phyloP scores from a whole-genome alignment of 1,140 invertebrate species.

The Carposina sasakii region DNA sequence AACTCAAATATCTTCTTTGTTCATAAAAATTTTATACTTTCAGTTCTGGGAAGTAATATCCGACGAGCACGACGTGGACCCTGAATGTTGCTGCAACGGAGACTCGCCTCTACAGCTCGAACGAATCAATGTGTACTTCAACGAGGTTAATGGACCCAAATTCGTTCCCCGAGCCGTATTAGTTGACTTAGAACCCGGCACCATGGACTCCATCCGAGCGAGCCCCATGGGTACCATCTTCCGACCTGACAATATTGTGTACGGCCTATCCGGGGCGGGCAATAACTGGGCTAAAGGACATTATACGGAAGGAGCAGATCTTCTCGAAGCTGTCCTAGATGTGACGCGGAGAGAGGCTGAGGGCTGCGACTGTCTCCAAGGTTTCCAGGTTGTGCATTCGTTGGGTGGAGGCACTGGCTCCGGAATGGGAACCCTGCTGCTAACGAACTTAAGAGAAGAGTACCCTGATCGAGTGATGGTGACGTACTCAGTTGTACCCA shows the following conservation, averaged over 20 bases:
- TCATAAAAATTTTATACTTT: no score
- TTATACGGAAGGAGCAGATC: constrained; percentile 87
- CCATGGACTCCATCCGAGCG: constrained; percentile 82
- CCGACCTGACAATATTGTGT: constrained; percentile 89
- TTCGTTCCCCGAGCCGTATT: constrained; percentile 84
- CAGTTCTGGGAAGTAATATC: constrained; percentile 75
- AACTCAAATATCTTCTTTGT: no score
- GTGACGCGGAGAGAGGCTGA: constrained; percentile 90
- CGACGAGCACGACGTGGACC: constrained; percentile 86
- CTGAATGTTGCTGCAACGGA: constrained; percentile 81
- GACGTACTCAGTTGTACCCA: constrained; percentile 85
- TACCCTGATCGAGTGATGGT: constrained; percentile 87
- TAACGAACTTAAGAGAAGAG: constrained; percentile 76
- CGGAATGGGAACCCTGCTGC: constrained; percentile 78
- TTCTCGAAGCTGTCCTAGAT: constrained; percentile 87
- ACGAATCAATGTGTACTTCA: constrained; percentile 88
- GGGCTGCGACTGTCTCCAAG: constrained; percentile 82
- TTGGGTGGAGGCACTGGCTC: constrained; percentile 80
- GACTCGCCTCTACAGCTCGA: constrained; percentile 84
- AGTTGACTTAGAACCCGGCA: constrained; percentile 82
- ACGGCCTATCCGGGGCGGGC: no score
- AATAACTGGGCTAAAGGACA: constrained; percentile 88
- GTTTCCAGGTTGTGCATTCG: constrained; percentile 76
- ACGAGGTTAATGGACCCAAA: constrained; percentile 83
- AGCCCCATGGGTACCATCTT: constrained; percentile 89